Evolutionary conservation across 1,140 invertebrate genomes (phyloP).

Genomic region (Asobara japonica): DNA sequence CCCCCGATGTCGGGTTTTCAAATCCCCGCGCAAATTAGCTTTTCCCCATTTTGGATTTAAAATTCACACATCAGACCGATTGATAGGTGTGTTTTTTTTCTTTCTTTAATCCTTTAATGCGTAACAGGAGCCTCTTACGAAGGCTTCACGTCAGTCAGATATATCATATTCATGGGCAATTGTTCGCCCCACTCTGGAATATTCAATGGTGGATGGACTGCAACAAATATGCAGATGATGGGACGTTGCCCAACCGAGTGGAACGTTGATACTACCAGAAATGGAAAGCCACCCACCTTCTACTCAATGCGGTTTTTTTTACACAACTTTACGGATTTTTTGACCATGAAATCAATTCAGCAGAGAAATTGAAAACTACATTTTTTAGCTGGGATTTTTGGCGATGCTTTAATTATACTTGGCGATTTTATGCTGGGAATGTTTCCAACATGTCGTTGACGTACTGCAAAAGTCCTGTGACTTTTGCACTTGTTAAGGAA

Average conservation of each 20-base stretch:
- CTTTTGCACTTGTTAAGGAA: too few relatives aligned
- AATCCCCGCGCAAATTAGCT: conserved; percentile 54
- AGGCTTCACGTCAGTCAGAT: conserved; percentile 17
- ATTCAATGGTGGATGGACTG: not conserved
- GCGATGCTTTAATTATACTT: too few relatives aligned
- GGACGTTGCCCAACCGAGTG: not conserved
- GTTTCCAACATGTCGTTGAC: too few relatives aligned
- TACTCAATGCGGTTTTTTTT: not conserved
- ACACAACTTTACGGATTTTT: too few relatives aligned
- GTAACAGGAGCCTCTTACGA: not conserved
- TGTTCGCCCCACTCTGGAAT: not conserved
- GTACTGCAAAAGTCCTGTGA: too few relatives aligned
- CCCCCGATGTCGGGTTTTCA: conserved; percentile 38
- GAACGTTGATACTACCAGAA: conserved; percentile 20
- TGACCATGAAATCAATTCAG: not conserved
- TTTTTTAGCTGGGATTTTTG: too few relatives aligned
- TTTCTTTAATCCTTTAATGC: conserved; percentile 9
- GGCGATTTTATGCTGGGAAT: too few relatives aligned
- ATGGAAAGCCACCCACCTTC: conserved; percentile 14
- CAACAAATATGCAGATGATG: conserved; percentile 13
- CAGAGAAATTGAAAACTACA: too few relatives aligned
- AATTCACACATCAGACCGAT: not conserved
- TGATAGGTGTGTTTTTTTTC: conserved; percentile 18
- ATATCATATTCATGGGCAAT: not conserved
- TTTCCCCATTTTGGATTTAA: conserved; percentile 54